Conservation (phyloP, 2,888 invertebrate species). For the Protodeltote pygarga region DNA sequence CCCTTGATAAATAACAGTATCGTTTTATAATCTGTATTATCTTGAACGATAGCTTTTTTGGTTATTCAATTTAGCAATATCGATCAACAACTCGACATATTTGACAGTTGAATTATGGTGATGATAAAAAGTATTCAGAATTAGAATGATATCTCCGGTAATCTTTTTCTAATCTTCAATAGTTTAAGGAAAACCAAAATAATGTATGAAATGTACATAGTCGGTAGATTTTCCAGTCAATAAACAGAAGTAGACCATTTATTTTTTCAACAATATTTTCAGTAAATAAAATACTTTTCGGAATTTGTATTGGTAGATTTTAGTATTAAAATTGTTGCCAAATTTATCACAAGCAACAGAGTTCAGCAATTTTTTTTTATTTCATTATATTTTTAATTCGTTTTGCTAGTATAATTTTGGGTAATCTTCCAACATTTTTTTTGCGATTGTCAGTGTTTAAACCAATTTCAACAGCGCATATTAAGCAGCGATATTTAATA, state of each 20-base stretch:
- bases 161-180: conserved; percentile 26
- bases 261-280: conserved; percentile 53
- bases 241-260: conserved; percentile 37
- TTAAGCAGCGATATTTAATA: no score
- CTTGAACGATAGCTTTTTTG: no score
- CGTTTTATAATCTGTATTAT: neutral
- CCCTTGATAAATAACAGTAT: neutral
- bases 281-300: conserved; percentile 55
- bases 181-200: conserved; percentile 27
- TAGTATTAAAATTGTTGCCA: conserved; percentile 64
- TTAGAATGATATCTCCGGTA: conserved; percentile 21
- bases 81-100: no score
- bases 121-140: neutral
- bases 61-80: no score
- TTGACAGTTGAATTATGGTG: no score
- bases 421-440: neutral
- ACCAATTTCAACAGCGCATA: no score
- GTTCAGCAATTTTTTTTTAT: conserved; percentile 29
- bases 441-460: neutral
- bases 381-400: neutral
- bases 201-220: conserved; percentile 44
- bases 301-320: conserved; percentile 55
- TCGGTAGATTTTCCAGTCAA: conserved; percentile 50
- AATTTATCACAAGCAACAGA: conserved; percentile 50
- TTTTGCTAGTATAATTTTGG: neutral